These are phyloP conservation scores for Tolmerus cingulatus DNA, from an alignment of 2,888 invertebrate species.

Conservation along the genomic window DNA sequence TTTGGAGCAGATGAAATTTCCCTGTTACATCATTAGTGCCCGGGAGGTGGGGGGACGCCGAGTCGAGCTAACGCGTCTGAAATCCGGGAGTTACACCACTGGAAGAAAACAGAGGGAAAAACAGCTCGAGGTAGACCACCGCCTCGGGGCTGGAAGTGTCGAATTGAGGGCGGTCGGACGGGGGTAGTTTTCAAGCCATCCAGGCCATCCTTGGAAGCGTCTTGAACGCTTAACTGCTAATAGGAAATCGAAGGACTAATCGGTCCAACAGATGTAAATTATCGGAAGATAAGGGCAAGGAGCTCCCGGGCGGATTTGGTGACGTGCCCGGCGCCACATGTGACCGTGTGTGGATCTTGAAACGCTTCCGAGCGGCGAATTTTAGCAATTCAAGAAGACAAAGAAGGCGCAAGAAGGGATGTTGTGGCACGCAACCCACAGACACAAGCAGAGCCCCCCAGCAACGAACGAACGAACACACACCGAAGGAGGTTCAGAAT, in stretches of 20 bases:
- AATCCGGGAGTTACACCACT: not conserved
- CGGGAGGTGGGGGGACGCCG: not conserved
- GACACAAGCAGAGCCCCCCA: not conserved
- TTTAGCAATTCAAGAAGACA: not conserved
- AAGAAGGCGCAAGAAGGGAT: not conserved
- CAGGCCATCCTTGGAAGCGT: not conserved
- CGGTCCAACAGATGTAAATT: not conserved
- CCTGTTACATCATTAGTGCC: constrained; percentile 23
- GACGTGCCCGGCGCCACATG: not conserved
- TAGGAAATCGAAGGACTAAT: constrained; percentile 3
- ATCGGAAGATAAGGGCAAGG: not conserved
- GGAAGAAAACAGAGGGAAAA: not conserved
- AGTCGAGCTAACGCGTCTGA: not conserved
- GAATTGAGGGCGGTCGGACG: not conserved
- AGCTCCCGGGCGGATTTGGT: not conserved
- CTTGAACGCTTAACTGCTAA: not conserved
- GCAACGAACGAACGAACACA: not conserved
- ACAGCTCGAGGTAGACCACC: not conserved
- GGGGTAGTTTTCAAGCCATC: not conserved
- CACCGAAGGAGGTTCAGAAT: not conserved
- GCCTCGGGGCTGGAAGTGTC: not conserved
- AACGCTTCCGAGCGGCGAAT: not conserved
- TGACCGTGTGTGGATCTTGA: not conserved
- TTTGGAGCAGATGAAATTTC: constrained; percentile 12
- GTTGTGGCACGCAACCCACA: constrained; percentile 12